Percentiles rank a stretch among this genome's conserved stretches.
Evolutionary conservation across 2,113 vertebrate species (phyloP).

Genomic region (Oryzias woworae): DNA sequence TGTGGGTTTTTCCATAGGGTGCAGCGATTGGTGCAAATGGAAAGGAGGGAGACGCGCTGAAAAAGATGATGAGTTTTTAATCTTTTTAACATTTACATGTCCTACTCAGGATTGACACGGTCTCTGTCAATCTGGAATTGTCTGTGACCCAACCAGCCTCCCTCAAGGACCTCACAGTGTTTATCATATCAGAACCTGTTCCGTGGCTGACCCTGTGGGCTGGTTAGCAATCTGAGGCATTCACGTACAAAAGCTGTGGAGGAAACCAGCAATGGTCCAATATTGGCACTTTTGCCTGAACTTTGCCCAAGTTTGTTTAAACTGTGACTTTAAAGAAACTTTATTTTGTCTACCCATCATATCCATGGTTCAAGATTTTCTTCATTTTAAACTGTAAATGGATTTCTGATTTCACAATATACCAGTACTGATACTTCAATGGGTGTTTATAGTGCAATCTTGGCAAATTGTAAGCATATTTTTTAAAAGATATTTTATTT

Average conservation of each 20-base stretch:
- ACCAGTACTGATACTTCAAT: no score
- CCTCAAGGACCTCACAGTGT: conserved; percentile 64
- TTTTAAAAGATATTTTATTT: no score
- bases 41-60: conserved; percentile 50
- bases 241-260: conserved; percentile 39
- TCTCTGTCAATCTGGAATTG: conserved; percentile 66
- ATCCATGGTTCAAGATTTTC: no score
- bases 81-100: conserved; percentile 82
- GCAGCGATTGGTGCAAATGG: conserved; percentile 49
- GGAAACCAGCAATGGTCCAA: conserved; percentile 41
- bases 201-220: conserved; percentile 54
- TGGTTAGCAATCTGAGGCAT: conserved; percentile 51
- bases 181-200: conserved; percentile 70
- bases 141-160: conserved; percentile 65
- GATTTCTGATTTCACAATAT: no score
- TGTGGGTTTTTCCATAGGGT: conserved; percentile 55
- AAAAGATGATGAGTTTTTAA: conserved; percentile 82
- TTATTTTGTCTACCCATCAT: no score
- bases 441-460: no score
- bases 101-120: conserved; percentile 70
- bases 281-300: conserved; percentile 18
- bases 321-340: no score
- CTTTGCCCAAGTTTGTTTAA: conserved; percentile 10
- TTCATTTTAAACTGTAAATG: no score
- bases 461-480: no score